Percentiles rank a stretch among this genome's conserved stretches.
Evolutionary conservation across 2,113 vertebrate species (phyloP).

Genomic region (Anguilla rostrata): DNA sequence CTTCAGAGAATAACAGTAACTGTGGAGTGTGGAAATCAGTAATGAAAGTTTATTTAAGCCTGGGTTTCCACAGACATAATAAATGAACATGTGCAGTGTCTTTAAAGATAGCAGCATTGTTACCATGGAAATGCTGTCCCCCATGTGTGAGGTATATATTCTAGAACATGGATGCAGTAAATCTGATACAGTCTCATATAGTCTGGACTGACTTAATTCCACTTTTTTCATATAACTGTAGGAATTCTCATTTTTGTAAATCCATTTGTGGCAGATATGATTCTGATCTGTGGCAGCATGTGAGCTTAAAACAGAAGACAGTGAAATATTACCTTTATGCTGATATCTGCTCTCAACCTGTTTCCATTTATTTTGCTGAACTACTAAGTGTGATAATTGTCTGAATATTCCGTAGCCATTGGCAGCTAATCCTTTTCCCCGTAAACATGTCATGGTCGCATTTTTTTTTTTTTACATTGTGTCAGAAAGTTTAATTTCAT

Average conservation of each 20-base stretch:
- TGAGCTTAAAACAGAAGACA: background rate
- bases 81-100: background rate
- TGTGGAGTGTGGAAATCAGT: background rate
- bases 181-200: background rate
- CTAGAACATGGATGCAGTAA: background rate
- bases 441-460: background rate
- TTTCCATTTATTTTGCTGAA: background rate
- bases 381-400: background rate
- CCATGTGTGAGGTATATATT: background rate
- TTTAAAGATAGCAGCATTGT: background rate
- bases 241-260: background rate
- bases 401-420: background rate
- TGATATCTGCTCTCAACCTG: background rate
- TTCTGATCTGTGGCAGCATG: background rate
- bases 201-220: no score
- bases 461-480: background rate
- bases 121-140: background rate
- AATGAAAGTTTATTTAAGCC: conserved; percentile 14
- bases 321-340: background rate
- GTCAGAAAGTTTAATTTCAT: background rate
- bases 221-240: background rate
- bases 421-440: background rate
- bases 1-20: conserved; percentile 9
- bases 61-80: background rate
- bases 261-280: background rate